Conservation (phyloP, 2,113 vertebrate genomes). For the Eudorcas thomsonii region DNA sequence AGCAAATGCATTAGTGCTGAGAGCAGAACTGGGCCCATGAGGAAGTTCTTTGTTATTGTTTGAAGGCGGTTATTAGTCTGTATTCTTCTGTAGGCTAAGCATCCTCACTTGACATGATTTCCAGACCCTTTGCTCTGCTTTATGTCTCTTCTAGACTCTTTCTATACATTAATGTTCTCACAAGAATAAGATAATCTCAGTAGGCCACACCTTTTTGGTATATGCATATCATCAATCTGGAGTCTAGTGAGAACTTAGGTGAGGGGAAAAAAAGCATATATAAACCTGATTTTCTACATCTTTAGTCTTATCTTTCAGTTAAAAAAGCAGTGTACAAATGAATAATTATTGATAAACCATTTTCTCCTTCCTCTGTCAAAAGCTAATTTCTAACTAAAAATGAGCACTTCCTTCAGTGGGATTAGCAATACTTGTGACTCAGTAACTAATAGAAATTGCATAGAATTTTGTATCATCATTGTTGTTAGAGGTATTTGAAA, state of each 20-base stretch:
- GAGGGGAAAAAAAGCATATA: not conserved
- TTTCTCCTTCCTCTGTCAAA: not conserved
- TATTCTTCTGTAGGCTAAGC: not conserved
- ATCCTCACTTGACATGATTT: not conserved
- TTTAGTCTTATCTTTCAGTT: not conserved
- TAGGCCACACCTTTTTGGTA: not conserved
- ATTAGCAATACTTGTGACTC: not conserved
- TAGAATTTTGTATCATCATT: not conserved
- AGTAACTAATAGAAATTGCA: not conserved
- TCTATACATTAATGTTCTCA: not conserved
- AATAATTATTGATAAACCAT: not conserved
- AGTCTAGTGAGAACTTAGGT: not conserved
- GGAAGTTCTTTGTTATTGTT: not conserved
- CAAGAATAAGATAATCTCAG: not conserved
- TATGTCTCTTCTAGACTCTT: not conserved
- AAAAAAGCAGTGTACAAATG: not conserved
- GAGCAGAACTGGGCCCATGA: not conserved
- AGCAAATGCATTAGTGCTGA: not conserved
- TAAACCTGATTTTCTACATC: not conserved
- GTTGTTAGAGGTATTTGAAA: not conserved
- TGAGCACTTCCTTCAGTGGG: not conserved
- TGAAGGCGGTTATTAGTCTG: not conserved
- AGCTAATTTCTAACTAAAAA: not conserved
- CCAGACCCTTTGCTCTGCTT: not conserved
- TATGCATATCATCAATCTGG: not conserved